These are phyloP conservation scores for Bucorvus abyssinicus DNA, from an alignment of 2,797 vertebrate genomes.

Conservation along the genomic window DNA sequence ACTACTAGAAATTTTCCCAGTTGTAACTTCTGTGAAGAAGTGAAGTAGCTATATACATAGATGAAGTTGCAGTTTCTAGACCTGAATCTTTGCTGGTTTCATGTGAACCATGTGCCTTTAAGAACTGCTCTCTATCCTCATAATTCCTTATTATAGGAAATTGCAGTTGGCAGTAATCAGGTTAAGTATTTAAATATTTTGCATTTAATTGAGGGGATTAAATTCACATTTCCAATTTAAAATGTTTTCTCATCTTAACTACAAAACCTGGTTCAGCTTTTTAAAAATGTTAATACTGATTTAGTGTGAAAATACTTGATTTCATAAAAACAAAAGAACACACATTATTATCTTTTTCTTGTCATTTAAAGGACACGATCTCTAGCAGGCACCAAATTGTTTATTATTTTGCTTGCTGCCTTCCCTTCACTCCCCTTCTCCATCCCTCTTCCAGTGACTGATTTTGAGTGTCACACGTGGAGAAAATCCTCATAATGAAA, in stretches of 20 bases:
- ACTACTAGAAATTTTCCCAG: background rate
- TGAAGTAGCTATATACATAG: background rate
- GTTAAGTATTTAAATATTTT: slow-evolving; percentile 48
- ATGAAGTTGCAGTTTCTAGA: background rate
- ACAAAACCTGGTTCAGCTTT: background rate
- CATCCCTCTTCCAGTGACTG: background rate
- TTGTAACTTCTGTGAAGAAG: background rate
- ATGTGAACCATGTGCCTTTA: background rate
- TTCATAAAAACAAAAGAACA: background rate
- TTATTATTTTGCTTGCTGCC: background rate
- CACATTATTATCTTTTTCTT: background rate
- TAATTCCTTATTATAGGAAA: slow-evolving; percentile 48
- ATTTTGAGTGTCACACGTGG: background rate
- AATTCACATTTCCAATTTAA: slow-evolving; percentile 44
- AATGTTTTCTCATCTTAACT: slow-evolving; percentile 43
- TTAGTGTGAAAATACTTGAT: background rate
- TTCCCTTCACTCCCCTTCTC: background rate
- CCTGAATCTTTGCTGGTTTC: background rate
- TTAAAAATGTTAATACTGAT: background rate
- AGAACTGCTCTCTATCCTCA: background rate
- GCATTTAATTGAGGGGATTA: slow-evolving; percentile 31
- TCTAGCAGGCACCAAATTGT: background rate
- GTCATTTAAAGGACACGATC: background rate
- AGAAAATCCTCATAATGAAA: background rate
- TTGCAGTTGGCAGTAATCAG: slow-evolving; percentile 42